Percentiles rank a stretch among this genome's conserved stretches.
phyloP scores from a whole-genome alignment of 2,113 vertebrate genomes.

The Delphinus delphis region DNA sequence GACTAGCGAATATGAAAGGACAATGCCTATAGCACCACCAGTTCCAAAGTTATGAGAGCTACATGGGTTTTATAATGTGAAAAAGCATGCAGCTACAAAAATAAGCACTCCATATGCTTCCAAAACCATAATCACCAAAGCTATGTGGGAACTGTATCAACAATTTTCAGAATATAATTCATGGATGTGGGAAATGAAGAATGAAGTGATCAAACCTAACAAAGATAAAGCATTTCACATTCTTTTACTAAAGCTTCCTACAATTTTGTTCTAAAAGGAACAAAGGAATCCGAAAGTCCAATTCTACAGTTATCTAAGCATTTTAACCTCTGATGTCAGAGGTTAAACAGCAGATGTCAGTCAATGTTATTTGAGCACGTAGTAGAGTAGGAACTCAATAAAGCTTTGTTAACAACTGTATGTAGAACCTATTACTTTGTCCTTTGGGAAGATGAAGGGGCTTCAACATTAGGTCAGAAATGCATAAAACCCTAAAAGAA shows the following conservation, averaged over 20 bases:
- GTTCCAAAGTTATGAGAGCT: background rate
- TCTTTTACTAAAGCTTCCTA: background rate
- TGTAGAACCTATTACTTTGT: background rate
- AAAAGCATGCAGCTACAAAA: slow-evolving; percentile 24
- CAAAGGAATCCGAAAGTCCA: background rate
- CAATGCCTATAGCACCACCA: background rate
- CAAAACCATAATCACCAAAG: background rate
- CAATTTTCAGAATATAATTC: background rate
- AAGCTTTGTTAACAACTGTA: background rate
- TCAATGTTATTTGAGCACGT: background rate
- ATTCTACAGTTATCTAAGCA: background rate
- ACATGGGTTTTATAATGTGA: background rate
- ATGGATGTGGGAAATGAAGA: background rate
- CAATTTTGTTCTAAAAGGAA: background rate
- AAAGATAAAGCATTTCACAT: background rate
- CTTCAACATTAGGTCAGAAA: background rate
- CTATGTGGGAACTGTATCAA: background rate
- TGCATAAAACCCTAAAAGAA: background rate
- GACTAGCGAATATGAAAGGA: background rate
- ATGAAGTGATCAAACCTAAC: background rate
- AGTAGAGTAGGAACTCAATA: background rate
- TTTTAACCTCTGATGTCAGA: background rate
- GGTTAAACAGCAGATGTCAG: background rate
- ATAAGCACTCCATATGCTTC: background rate
- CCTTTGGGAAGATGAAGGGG: background rate